Base-by-base conservation (phyloP, 2,797 vertebrate genomes). In the Cossypha caffra region DNA sequence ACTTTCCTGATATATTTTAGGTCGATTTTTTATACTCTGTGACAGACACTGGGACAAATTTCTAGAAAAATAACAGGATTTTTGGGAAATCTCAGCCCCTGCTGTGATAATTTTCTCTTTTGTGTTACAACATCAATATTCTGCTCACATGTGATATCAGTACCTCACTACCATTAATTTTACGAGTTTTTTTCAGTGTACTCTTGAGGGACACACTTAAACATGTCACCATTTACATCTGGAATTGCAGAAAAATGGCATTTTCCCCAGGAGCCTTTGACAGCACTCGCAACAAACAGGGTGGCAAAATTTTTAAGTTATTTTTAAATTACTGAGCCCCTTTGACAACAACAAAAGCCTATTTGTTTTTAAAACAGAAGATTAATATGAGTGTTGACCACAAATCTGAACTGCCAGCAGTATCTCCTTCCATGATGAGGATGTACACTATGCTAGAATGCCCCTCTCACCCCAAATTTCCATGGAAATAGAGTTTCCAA, bases 1-100 rank as follows among this genome's bases (percentile, higher is more conserved):
- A 94, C 80, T 77, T 79, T 73, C 79, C 77, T 63, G 38, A 81
- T 76, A 28, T 10, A 86, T 86, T 90, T 95, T 71, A 90, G 45
- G 88, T 58, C 63, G 35, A n/a, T 73, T 88, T 93, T 95, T 90
- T 76, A 82, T 35, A 51, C 37, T 33, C 23, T 61, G 5, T 28
- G 48, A 86, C 89, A 90, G 66, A 82, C 63, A 24, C 16, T 28
- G 45, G 88, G 55, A 88, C 38, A 84, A 58, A 76, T 90, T 69
- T 79, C 45, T 63, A 66, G 54, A 75, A 66, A 76, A 90, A 47
- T n/a, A 73, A 73, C 29, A 82, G 25, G 63, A 84, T 85, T 82
- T 94, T 63, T 90, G 59, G 73, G 85, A 95, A 82, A 88, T 76
- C 62, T 73, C 73, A 94, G 51, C 24, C 10, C 40, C 81, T 1